Conservation (phyloP, 1,140 invertebrate genomes). For the Globodera ellingtonae region DNA sequence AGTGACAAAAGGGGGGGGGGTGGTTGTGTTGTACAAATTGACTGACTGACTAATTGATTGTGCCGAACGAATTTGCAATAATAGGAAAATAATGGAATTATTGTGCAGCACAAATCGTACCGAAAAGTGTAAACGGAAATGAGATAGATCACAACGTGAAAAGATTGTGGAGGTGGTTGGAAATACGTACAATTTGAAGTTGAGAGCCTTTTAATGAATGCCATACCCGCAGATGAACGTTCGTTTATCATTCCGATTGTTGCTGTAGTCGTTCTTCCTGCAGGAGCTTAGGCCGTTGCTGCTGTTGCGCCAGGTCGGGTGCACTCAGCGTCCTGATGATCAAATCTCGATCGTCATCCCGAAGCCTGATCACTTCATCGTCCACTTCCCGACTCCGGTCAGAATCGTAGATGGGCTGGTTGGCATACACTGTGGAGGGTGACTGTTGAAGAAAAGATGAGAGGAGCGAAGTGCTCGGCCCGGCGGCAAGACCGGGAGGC, state of each 20-base stretch:
- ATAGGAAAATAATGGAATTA: not conserved
- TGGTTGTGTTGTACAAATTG: no score
- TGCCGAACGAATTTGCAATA: not conserved
- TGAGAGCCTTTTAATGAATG: no score
- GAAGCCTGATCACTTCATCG: not conserved
- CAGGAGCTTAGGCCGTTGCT: not conserved
- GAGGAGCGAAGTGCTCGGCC: not conserved
- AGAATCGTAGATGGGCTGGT: not conserved
- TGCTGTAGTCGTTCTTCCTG: not conserved
- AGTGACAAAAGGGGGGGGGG: no score
- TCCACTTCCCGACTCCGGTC: conserved; percentile 4
- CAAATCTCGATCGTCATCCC: conserved; percentile 1
- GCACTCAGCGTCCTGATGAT: conserved; percentile 8
- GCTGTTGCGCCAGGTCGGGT: conserved; percentile 3
- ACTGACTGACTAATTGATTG: no score
- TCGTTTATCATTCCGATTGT: not conserved
- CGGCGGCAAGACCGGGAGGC: not conserved
- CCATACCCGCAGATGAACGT: no score
- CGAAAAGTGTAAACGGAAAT: not conserved
- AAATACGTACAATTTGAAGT: not conserved
- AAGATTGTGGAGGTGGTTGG: not conserved
- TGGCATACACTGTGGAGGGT: not conserved
- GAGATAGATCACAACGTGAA: not conserved
- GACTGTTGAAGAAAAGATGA: not conserved
- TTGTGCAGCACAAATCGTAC: not conserved